Percentiles rank a stretch among this genome's conserved stretches.
These are phyloP conservation scores for Hemiprocne comata DNA, from an alignment of 2,113 vertebrate species.

Conservation along the genomic window DNA sequence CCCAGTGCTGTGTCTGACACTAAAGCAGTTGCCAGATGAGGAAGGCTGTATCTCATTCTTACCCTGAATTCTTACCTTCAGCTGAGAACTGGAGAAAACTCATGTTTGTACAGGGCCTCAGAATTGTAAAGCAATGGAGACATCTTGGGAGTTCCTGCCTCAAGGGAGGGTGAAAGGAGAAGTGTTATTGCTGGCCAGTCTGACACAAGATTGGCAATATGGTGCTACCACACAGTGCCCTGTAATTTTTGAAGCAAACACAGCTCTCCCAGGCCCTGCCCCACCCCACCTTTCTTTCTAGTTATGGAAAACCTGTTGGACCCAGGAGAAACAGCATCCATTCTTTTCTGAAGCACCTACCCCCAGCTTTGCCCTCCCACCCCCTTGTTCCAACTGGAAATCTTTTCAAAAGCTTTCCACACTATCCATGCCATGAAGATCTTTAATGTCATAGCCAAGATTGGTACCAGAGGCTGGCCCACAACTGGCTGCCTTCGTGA, in stretches of 20 bases:
- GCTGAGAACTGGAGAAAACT: background rate
- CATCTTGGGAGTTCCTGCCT: background rate
- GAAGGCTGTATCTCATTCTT: background rate
- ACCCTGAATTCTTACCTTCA: background rate
- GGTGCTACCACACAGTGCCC: background rate
- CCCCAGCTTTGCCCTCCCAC: background rate
- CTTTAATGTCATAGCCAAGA: background rate
- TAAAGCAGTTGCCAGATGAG: background rate
- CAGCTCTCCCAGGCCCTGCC: background rate
- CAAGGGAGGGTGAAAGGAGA: background rate
- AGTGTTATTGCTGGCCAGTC: background rate
- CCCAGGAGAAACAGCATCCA: background rate
- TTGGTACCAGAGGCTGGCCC: background rate
- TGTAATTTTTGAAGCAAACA: conserved; percentile 43
- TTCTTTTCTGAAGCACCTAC: background rate
- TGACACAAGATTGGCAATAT: background rate
- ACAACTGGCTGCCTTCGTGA: background rate
- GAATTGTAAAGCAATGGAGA: background rate
- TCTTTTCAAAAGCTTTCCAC: background rate
- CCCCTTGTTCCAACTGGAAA: background rate
- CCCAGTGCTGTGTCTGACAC: background rate
- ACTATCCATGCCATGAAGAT: background rate
- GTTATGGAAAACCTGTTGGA: background rate
- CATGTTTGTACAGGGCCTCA: background rate
- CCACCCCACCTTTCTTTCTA: background rate